These are phyloP conservation scores for Girardia tigrina DNA, from an alignment of 2,888 invertebrate genomes.

Conservation along the genomic window DNA sequence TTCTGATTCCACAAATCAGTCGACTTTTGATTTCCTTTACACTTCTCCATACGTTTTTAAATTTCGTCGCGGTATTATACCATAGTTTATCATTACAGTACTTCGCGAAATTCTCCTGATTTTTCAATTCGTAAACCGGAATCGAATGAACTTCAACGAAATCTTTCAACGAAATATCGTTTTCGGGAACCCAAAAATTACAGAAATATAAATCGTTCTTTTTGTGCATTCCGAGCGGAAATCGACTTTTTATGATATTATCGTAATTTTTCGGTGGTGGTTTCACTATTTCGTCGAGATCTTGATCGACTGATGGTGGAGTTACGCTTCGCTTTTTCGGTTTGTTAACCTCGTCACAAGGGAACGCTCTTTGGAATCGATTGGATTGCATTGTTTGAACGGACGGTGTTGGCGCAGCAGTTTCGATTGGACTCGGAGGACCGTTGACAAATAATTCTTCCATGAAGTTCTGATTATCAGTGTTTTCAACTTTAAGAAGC, in stretches of 20 bases:
- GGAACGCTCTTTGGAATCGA: neutral
- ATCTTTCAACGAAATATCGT: neutral
- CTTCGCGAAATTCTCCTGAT: neutral
- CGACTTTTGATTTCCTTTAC: neutral
- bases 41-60: neutral
- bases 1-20: neutral
- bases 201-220: neutral
- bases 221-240: neutral
- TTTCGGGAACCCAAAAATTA: neutral
- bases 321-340: neutral
- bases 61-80: neutral
- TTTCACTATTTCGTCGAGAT: neutral
- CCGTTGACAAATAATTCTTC: no score
- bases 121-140: neutral
- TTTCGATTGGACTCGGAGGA: neutral
- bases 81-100: neutral
- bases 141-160: conserved; percentile 4
- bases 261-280: neutral
- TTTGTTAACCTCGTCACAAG: neutral
- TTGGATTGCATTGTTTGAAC: conserved; percentile 3
- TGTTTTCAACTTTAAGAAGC: no score
- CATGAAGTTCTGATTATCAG: no score
- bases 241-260: neutral
- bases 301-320: neutral
- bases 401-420: neutral